phyloP scores from a whole-genome alignment of 2,888 invertebrate genomes.

The Silvanus unidentatus region DNA sequence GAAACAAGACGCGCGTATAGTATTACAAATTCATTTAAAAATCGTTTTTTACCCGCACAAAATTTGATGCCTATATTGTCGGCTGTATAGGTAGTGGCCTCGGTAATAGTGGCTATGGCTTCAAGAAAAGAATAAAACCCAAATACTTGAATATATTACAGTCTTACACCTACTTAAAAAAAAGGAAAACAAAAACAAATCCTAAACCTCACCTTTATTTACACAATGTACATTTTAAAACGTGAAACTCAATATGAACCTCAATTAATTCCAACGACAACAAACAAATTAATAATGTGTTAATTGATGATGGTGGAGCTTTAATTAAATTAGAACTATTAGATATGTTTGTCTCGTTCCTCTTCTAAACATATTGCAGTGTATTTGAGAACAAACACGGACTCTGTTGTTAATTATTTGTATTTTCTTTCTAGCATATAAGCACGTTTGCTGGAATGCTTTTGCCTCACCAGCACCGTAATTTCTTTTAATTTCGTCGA shows the following conservation, averaged over 20 bases:
- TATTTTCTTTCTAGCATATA: conserved; percentile 28
- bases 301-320: conserved; percentile 32
- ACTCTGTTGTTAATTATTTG: conserved; percentile 37
- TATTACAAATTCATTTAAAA: no score
- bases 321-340: conserved; percentile 41
- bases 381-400: conserved; percentile 39
- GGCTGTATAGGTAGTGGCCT: no score
- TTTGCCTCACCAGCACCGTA: no score
- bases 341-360: conserved; percentile 28
- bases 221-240: conserved; percentile 3
- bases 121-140: no score
- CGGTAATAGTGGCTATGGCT: no score
- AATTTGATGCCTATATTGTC: no score
- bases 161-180: not conserved
- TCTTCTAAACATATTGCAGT: conserved; percentile 20
- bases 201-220: not conserved
- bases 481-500: conserved; percentile 16
- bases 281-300: conserved; percentile 38
- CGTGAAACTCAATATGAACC: conserved; percentile 28
- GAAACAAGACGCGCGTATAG: no score
- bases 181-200: not conserved
- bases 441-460: not conserved
- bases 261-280: conserved; percentile 33
- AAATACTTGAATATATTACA: no score
- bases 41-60: no score